Evolutionary conservation across 2,113 vertebrate genomes (phyloP).

Genomic region (Tragulus kanchil): DNA sequence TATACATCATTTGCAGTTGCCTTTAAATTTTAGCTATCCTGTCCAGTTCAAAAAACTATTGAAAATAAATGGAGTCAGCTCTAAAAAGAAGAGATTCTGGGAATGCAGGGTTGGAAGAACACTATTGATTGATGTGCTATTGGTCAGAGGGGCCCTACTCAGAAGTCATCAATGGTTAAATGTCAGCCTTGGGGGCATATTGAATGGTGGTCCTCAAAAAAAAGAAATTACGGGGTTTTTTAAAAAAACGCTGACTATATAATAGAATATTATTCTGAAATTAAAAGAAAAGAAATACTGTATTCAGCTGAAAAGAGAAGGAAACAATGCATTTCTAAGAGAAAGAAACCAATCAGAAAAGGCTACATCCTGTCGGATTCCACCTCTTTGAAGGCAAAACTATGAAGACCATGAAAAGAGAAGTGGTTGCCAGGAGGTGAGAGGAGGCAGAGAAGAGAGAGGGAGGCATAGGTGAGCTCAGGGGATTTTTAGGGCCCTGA

Average conservation of each 20-base stretch:
- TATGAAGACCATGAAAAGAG: neutral
- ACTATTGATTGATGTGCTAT: slow-evolving; percentile 72
- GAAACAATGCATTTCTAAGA: neutral
- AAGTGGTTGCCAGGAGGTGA: neutral
- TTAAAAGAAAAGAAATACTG: neutral
- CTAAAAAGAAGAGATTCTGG: slow-evolving; percentile 59
- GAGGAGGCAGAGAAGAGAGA: neutral
- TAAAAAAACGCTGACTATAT: too few species aligned
- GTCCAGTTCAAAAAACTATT: slow-evolving; percentile 52
- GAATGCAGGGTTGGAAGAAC: neutral
- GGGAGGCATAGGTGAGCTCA: neutral
- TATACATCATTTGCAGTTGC: neutral
- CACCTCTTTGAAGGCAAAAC: neutral
- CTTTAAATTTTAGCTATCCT: slow-evolving; percentile 48
- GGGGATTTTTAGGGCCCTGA: neutral
- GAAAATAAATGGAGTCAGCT: slow-evolving; percentile 56
- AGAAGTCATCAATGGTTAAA: slow-evolving; percentile 81
- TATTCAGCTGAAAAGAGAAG: neutral
- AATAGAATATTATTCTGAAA: neutral
- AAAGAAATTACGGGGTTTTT: too few species aligned
- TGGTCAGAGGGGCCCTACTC: slow-evolving; percentile 69
- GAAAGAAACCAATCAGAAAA: neutral
- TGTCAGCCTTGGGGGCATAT: slow-evolving; percentile 80
- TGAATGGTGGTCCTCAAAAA: slow-evolving; percentile 70
- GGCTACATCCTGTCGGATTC: neutral